A percentile compares a stretch with the other conserved stretches of the same genome.
phyloP scores from a whole-genome alignment of 2,797 vertebrate species.

The Kryptolebias ocellatus region DNA sequence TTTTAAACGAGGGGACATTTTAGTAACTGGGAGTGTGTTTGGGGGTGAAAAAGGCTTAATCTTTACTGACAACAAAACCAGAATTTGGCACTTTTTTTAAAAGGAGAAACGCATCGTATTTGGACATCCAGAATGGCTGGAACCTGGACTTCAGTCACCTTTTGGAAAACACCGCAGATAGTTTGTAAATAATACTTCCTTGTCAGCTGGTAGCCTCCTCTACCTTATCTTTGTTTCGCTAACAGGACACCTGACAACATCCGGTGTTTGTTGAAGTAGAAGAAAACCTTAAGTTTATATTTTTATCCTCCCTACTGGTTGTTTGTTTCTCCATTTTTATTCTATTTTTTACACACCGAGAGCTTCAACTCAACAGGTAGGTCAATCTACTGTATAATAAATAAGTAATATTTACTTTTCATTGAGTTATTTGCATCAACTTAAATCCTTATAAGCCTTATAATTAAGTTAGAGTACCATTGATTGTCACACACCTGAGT shows the following conservation, averaged over 20 bases:
- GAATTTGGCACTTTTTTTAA: too few species aligned
- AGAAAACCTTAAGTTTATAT: conserved; percentile 8
- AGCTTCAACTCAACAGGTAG: conserved; percentile 63
- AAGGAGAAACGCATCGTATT: neutral
- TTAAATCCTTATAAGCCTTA: too few species aligned
- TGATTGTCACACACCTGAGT: too few species aligned
- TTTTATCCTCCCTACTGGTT: conserved; percentile 15
- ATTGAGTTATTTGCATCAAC: neutral
- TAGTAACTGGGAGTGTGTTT: conserved; percentile 6
- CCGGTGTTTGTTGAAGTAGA: conserved; percentile 41
- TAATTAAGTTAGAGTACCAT: too few species aligned
- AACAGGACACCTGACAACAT: conserved; percentile 37
- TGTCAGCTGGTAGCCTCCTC: conserved; percentile 36
- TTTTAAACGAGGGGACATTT: too few species aligned
- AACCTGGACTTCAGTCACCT: conserved; percentile 53
- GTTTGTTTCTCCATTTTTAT: conserved; percentile 1
- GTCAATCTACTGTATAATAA: conserved; percentile 16
- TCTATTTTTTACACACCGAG: conserved; percentile 4
- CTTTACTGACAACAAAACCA: neutral
- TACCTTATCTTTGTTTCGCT: conserved; percentile 30
- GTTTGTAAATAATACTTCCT: conserved; percentile 57
- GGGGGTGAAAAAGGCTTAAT: neutral
- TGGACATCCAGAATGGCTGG: conserved; percentile 53
- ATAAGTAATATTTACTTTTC: neutral
- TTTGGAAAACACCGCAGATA: conserved; percentile 22